phyloP scores from a whole-genome alignment of 2,888 invertebrate genomes.

The Brachyptera putata region DNA sequence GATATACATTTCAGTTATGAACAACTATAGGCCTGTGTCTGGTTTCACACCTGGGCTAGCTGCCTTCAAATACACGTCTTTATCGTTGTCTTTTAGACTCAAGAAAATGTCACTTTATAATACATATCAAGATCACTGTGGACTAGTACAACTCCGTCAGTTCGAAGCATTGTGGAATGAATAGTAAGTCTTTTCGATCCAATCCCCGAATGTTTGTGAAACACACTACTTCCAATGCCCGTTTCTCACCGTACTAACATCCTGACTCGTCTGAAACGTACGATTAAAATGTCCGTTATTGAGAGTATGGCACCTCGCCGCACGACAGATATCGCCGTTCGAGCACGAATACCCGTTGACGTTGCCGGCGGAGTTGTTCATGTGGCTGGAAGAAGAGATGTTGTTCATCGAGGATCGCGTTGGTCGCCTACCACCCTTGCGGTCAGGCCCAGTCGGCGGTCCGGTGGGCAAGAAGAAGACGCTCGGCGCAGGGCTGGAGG shows the following conservation, averaged over 20 bases:
- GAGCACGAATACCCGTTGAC: constrained; percentile 70
- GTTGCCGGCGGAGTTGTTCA: constrained; percentile 54
- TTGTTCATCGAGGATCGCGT: constrained; percentile 8
- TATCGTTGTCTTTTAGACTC: too few relatives aligned
- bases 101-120: background rate
- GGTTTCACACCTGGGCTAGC: background rate
- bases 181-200: background rate
- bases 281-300: constrained; percentile 22
- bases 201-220: background rate
- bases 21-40: too few relatives aligned
- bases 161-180: constrained; percentile 10
- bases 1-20: background rate
- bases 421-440: constrained; percentile 36
- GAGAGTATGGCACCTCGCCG: constrained; percentile 29
- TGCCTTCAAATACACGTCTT: background rate
- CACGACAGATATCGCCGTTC: constrained; percentile 59
- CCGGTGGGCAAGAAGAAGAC: constrained; percentile 66
- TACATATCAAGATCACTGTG: constrained; percentile 3
- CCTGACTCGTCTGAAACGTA: constrained; percentile 17
- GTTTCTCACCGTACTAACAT: constrained; percentile 1
- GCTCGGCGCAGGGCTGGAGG: constrained; percentile 71
- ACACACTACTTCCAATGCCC: background rate
- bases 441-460: constrained; percentile 43
- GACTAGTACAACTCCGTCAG: constrained; percentile 13
- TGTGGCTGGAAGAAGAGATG: constrained; percentile 8